Evolutionary conservation across 1,140 invertebrate species (phyloP).

Genomic region (Pollicipes pollicipes): DNA sequence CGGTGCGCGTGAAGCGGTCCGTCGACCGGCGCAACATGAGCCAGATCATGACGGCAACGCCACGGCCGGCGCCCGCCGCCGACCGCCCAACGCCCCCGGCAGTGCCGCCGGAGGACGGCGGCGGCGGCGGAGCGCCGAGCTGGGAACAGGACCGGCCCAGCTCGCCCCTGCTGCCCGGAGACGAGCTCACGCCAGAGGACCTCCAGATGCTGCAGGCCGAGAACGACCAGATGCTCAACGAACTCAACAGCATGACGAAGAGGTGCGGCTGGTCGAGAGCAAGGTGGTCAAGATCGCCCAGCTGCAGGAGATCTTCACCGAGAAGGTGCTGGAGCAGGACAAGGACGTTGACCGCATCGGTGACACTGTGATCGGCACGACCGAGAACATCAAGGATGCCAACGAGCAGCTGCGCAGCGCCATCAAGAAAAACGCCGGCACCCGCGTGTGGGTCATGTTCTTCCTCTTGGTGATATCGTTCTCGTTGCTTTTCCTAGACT

Average conservation of each 20-base stretch:
- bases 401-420: slow-evolving; percentile 93
- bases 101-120: too few relatives aligned
- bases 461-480: slow-evolving; percentile 91
- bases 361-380: slow-evolving; percentile 67
- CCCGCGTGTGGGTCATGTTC: slow-evolving; percentile 84
- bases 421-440: slow-evolving; percentile 85
- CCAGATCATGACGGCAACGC: not conserved
- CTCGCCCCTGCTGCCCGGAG: not conserved
- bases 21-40: not conserved
- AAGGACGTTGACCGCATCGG: slow-evolving; percentile 77
- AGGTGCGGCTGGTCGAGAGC: slow-evolving; percentile 68
- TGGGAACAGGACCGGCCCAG: not conserved
- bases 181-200: slow-evolving; percentile 56
- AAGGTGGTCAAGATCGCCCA: slow-evolving; percentile 90
- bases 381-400: slow-evolving; percentile 86
- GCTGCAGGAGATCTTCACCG: slow-evolving; percentile 89
- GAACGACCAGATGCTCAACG: slow-evolving; percentile 61
- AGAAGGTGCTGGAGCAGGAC: slow-evolving; percentile 90
- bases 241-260: slow-evolving; percentile 54
- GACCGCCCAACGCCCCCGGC: too few relatives aligned
- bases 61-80: too few relatives aligned
- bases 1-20: not conserved
- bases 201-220: slow-evolving; percentile 75
- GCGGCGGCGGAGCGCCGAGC: too few relatives aligned
- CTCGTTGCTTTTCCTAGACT: slow-evolving; percentile 85